These are phyloP conservation scores for Spermophilus dauricus DNA, from an alignment of 2,113 vertebrate species.

Conservation along the genomic window DNA sequence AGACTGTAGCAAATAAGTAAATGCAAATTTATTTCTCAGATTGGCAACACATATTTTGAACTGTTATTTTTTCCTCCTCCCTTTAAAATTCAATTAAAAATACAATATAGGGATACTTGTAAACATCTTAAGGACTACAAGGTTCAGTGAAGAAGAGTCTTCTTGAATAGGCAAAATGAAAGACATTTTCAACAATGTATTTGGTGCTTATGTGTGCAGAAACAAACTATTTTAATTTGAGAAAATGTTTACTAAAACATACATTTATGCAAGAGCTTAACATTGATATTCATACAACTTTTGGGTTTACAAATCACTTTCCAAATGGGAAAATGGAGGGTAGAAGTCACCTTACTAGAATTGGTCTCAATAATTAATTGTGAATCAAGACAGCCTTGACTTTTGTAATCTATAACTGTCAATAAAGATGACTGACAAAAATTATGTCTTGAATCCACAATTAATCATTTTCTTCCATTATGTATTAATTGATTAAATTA, in stretches of 20 bases:
- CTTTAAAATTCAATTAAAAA: conserved; percentile 55
- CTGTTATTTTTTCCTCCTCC: background rate
- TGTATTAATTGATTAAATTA: conserved; percentile 78
- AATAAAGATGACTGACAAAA: conserved; percentile 81
- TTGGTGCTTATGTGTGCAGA: background rate
- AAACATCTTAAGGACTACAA: background rate
- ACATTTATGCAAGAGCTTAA: background rate
- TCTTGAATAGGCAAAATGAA: background rate
- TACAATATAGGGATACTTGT: background rate
- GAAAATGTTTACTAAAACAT: background rate
- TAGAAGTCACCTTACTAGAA: conserved; percentile 83
- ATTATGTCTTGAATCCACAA: conserved; percentile 74
- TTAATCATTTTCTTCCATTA: conserved; percentile 72
- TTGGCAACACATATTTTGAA: background rate
- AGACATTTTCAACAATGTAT: background rate
- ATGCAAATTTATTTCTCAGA: background rate
- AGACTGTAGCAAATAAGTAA: background rate
- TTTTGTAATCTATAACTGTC: conserved; percentile 86
- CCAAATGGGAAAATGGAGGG: conserved; percentile 81
- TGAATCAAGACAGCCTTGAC: conserved; percentile 82
- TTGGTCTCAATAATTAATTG: conserved; percentile 87
- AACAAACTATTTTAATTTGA: background rate
- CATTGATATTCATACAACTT: background rate
- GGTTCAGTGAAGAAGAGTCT: background rate
- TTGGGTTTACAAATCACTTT: conserved; percentile 54